Evolutionary conservation across 2,888 invertebrate species (phyloP), one percentile per base, ranked within the genome.

Genomic region (Aphidius colemani): DNA sequence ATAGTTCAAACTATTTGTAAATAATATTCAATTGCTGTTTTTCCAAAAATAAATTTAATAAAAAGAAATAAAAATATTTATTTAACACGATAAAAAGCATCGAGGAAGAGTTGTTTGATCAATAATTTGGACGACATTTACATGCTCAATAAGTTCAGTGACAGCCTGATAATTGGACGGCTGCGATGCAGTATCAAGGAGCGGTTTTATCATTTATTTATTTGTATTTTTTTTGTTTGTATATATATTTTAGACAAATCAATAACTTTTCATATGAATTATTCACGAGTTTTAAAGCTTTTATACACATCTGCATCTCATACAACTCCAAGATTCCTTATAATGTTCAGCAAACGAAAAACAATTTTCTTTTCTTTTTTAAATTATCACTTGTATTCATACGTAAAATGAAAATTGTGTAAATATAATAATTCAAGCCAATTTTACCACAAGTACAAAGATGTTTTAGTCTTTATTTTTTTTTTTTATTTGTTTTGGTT

Each of bases 141-240:
- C 30, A 30, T 30, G 30, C 30, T 30, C 30, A 30, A 30, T 30
- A 41, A 58, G 43, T 58, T 48, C 40, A 50, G 51, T 49, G 57
- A 61, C 64, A 60, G 61, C 56, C 60, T 51, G 60, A 50, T 10
- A 45, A 64, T 61, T 61, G 64, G 64, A 64, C 64, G 64, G 64
- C 59, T 63, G 58, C 45, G 48, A 50, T 50, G 53, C 53, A 30
- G 39, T 11, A 44, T 10, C 48, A 13, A 51, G 39, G 41, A 48
- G 48, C 39, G 40, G 39, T 45, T 18, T 18, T n/a, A n/a, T 30
- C 5, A 5, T 30, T 30, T 30, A 30, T 30, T 39, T 13, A 13
- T 51, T 30, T 18, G 2, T 7, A 46, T 50, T 56, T 49, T n/a
- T 50, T 57, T 51, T 49, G 48, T 13, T 11, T 39, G 30, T 39